Base-by-base conservation (phyloP, 1,140 invertebrate genomes). In the Ditylenchus dipsaci region DNA sequence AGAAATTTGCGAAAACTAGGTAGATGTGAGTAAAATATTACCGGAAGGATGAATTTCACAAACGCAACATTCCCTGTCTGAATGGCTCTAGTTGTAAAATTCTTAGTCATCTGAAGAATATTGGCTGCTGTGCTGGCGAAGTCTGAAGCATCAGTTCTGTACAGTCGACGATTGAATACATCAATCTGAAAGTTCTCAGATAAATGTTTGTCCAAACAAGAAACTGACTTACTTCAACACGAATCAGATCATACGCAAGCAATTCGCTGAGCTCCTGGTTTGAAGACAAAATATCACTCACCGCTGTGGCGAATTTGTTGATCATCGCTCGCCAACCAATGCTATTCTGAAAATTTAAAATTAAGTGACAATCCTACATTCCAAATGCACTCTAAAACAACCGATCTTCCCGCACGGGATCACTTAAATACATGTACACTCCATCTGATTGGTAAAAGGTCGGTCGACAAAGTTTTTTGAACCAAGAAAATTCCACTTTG, bases 211-310 rank as follows among this genome's bases (percentile, higher is more conserved):
- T 38, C 11, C 3, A 3, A 38, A 5, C 33, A 38, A 38, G 33
- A 38, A 38, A 15, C 26, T 53, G 33, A 26, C 21, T 47, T 43
- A 71, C 69, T 43, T 58, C 69, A 7, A 71, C 61, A 8, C 70
- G 72, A 38, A 71, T 63, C 1, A 59, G 42, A 63, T 71, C 69
- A 19, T 38, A 71, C 21, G 56, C 43, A 19, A 73, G 57, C 19
- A 71, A 53, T 42, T 21, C 56, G 26, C 64, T 19, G 30, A 73
- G 29, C 9, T 70, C 68, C 26, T 30, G n/a, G 23, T 71, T 67
- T 67, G 53, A 56, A 21, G 23, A 33, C 23, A 73, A 29, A 21
- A 61, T 61, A 13, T 49, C 27, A 11, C 30, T 43, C 21, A 43
- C 57, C 21, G 33, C 19, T 19, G 19, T 3, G 29, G 42, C 67